Conservation (phyloP, 1,140 invertebrate genomes). For the Heliothis subflexa region DNA sequence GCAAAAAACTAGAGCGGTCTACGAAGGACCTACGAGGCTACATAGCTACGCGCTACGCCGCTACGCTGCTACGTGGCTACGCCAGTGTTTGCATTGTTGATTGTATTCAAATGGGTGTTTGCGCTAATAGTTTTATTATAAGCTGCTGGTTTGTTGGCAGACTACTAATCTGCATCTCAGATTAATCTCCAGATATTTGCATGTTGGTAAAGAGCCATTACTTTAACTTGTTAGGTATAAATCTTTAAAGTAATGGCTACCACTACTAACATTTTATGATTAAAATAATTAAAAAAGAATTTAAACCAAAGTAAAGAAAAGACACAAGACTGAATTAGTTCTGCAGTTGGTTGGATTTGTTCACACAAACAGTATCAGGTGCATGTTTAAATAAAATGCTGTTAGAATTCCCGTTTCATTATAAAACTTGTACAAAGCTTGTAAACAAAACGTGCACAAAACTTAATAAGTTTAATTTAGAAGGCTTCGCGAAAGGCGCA, state of each 20-base stretch:
- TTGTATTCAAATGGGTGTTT: slow-evolving; percentile 39
- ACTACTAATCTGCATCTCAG: slow-evolving; percentile 9
- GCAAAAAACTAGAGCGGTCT: slow-evolving; percentile 31
- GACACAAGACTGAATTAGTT: background rate
- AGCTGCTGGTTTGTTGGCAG: slow-evolving; percentile 21
- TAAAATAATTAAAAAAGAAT: background rate
- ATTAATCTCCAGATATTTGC: slow-evolving; percentile 15
- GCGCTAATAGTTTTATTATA: slow-evolving; percentile 41
- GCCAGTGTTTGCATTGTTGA: slow-evolving; percentile 39
- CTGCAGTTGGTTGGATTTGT: too few relatives aligned
- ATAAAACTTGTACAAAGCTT: slow-evolving; percentile 10
- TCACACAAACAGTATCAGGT: too few relatives aligned
- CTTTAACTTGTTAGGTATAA: too few relatives aligned
- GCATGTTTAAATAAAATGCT: too few relatives aligned
- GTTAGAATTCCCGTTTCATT: background rate
- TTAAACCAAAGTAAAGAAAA: background rate
- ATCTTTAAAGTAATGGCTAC: too few relatives aligned
- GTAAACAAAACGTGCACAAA: slow-evolving; percentile 7
- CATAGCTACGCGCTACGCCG: background rate
- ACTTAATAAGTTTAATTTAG: slow-evolving; percentile 28
- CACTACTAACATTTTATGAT: background rate
- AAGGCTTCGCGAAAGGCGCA: slow-evolving; percentile 18
- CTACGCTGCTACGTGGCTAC: slow-evolving; percentile 1
- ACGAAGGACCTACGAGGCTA: slow-evolving; percentile 14
- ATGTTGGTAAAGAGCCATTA: background rate